Evolutionary conservation across 2,113 vertebrate species (phyloP), one percentile per base, ranked within the genome.

Genomic region (Forbesichthys agassizii): DNA sequence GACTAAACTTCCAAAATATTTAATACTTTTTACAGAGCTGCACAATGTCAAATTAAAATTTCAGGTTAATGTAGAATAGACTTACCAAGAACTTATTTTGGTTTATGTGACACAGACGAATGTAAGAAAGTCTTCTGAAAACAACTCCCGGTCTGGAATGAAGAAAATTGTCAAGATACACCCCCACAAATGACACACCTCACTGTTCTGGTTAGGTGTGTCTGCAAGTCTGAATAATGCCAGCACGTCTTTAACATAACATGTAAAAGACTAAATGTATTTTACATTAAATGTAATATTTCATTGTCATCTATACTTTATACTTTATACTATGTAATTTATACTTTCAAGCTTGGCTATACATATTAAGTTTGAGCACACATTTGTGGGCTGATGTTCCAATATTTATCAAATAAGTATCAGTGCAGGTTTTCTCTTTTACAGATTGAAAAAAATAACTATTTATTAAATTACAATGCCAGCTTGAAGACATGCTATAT

Each of bases 51-150:
- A 42, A 42, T 6, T 27, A 12, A 59, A 3, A 61, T 16, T 14
- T 53, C 0, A 51, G 0, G 33, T 10, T 13, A 33, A 59, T 12
- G 49, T 0, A 0, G 20, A 13, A 9, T 0, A 14, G 48, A 42
- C 2, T 57, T 0, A 33, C 78, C 74, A 46, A 47, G 36, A 58
- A 59, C 33, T 71, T 73, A 86, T 84, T 71, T 66, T 0, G 6
- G 13, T 58, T 72, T 57, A 36, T 42, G 76, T 77, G 16, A 33
- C 71, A 55, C 51, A 54, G 56, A 8, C 69, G 64, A 57, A 27
- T 7, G 75, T 65, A 65, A 65, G 57, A 12, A 42, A 74, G 70
- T 75, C 27, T 42, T 82, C 71, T 84, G 80, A 71, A 46, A 51
- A 49, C 69, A 58, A 36, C 46, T 59, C 3, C 2, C 11, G 48